phyloP scores from a whole-genome alignment of 2,113 vertebrate species.

The Mormyrus iriodes region DNA sequence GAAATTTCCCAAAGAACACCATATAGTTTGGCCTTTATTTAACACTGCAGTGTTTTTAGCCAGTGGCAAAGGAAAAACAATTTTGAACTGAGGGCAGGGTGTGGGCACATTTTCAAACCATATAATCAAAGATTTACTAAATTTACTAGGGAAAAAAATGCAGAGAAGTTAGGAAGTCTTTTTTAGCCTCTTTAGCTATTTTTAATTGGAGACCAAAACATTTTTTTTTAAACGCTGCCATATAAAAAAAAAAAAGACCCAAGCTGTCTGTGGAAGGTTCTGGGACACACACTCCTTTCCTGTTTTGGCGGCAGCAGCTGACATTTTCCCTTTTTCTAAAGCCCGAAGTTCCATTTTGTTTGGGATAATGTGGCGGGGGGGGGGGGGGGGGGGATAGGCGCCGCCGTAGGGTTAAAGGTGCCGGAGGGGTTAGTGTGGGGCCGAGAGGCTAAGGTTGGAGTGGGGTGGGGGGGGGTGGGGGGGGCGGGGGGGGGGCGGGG shows the following conservation, averaged over 20 bases:
- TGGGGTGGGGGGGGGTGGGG: background rate
- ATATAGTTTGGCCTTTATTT: slow-evolving; percentile 28
- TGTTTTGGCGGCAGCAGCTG: background rate
- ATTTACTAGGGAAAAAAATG: slow-evolving; percentile 23
- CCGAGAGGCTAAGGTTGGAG: too few relatives aligned
- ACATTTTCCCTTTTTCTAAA: background rate
- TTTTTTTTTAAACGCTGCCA: background rate
- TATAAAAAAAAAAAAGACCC: background rate
- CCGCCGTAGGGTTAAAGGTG: too few relatives aligned
- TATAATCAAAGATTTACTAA: slow-evolving; percentile 22
- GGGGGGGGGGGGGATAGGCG: background rate
- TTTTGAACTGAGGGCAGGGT: slow-evolving; percentile 35
- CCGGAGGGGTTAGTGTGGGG: too few relatives aligned
- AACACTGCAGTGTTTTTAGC: slow-evolving; percentile 27
- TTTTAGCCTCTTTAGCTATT: background rate
- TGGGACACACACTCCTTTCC: background rate
- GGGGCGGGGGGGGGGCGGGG: too few relatives aligned
- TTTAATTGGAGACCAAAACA: background rate
- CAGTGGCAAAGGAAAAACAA: slow-evolving; percentile 31
- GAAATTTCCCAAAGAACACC: slow-evolving; percentile 26
- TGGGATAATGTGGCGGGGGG: background rate
- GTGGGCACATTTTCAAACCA: slow-evolving; percentile 30
- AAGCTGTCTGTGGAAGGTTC: background rate
- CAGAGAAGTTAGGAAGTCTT: background rate
- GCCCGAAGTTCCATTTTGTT: background rate